A percentile compares a stretch with the other conserved stretches of the same genome.
phyloP scores from a whole-genome alignment of 2,797 vertebrate genomes.

The Novumbra hubbsi region DNA sequence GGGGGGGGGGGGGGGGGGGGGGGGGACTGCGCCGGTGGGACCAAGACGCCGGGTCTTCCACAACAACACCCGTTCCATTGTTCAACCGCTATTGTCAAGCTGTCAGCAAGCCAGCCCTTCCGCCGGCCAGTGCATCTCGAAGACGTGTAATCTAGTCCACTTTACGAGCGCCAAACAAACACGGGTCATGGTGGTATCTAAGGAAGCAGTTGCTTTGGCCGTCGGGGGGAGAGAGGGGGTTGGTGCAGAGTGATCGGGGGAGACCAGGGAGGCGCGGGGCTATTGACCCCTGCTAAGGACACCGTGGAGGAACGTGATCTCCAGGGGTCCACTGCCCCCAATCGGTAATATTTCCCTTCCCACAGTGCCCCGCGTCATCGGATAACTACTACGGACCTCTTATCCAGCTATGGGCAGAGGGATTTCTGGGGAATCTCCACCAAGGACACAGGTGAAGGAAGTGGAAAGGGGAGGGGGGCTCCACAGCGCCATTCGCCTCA shows the following conservation, averaged over 20 bases:
- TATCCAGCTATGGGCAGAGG: slow-evolving; percentile 14
- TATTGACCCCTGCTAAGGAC: slow-evolving; percentile 25
- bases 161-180: slow-evolving; percentile 71
- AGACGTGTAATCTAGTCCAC: slow-evolving; percentile 43
- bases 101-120: slow-evolving; percentile 52
- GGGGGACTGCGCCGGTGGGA: not conserved
- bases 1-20: too few relatives aligned
- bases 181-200: slow-evolving; percentile 56
- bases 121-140: slow-evolving; percentile 40
- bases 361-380: not conserved
- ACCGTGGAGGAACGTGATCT: slow-evolving; percentile 48
- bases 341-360: not conserved
- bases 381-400: slow-evolving; percentile 20
- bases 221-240: slow-evolving; percentile 28
- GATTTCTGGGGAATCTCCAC: slow-evolving; percentile 36
- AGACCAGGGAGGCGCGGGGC: slow-evolving; percentile 23
- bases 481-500: too few relatives aligned
- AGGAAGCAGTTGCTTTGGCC: slow-evolving; percentile 72
- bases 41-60: slow-evolving; percentile 47
- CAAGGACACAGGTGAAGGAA: slow-evolving; percentile 67
- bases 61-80: slow-evolving; percentile 46
- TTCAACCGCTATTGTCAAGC: slow-evolving; percentile 60
- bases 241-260: slow-evolving; percentile 55
- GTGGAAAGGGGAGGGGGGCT: slow-evolving; percentile 22
- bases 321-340: slow-evolving; percentile 39